A percentile compares a stretch with the other conserved stretches of the same genome.
These are phyloP conservation scores for Trematomus bernacchii DNA, from an alignment of 2,797 vertebrate genomes.

Conservation along the genomic window DNA sequence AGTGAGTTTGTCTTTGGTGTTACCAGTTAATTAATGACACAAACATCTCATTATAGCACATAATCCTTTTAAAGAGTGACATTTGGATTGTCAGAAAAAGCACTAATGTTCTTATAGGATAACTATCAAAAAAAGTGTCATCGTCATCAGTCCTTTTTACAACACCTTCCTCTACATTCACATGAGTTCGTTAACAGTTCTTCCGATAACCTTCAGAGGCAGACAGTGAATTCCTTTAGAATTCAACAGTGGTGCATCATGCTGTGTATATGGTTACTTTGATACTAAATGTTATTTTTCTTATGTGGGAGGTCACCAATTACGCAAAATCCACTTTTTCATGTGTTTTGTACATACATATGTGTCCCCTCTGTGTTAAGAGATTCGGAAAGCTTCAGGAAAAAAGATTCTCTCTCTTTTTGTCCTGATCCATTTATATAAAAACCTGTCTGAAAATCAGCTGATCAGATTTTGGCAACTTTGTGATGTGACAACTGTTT, in stretches of 20 bases:
- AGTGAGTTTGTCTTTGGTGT: conserved; percentile 6
- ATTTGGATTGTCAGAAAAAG: conserved; percentile 31
- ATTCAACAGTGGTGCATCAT: not conserved
- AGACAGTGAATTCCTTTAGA: not conserved
- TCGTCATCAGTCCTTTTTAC: conserved; percentile 1
- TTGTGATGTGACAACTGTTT: too few species aligned
- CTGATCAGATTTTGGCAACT: too few species aligned
- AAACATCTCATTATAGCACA: conserved; percentile 47
- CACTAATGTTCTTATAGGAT: conserved; percentile 1
- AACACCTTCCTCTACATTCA: conserved; percentile 14
- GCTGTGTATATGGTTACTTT: conserved; percentile 3
- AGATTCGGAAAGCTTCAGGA: too few species aligned
- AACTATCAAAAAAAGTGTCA: not conserved
- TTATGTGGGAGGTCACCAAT: not conserved
- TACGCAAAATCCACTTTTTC: too few species aligned
- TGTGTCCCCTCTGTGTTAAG: too few species aligned
- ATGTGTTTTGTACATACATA: too few species aligned
- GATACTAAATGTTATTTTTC: not conserved
- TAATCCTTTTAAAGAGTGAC: conserved; percentile 24
- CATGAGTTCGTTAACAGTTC: not conserved
- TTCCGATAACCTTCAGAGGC: conserved; percentile 11
- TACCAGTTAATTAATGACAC: conserved; percentile 32
- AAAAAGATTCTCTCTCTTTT: too few species aligned
- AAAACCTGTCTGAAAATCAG: too few species aligned
- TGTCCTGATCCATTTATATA: too few species aligned